These are phyloP conservation scores for Botia kubotai DNA, from an alignment of 2,797 vertebrate genomes.

Conservation along the genomic window DNA sequence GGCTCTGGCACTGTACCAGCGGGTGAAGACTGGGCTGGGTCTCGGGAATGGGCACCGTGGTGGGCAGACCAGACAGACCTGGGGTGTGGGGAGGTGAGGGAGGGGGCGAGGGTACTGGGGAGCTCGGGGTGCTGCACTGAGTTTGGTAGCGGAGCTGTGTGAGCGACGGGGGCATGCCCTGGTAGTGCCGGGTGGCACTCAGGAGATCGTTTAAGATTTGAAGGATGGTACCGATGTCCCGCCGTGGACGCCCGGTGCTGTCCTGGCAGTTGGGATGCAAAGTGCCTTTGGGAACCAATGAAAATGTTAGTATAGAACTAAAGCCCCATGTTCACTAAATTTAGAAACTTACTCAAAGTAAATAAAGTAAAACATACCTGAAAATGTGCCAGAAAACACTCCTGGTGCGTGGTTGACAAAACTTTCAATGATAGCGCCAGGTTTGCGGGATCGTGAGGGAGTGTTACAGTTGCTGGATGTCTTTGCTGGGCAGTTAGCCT, in stretches of 20 bases:
- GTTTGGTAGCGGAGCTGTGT: constrained; percentile 96
- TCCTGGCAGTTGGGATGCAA: constrained; percentile 99
- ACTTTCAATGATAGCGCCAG: constrained; percentile 96
- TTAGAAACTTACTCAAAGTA: background rate
- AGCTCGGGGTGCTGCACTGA: constrained; percentile 82
- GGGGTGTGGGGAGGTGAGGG: constrained; percentile 75
- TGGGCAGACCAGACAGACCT: constrained; percentile 79
- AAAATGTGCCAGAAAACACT: constrained; percentile 99
- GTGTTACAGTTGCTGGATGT: constrained; percentile 69
- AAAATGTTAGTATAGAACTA: background rate
- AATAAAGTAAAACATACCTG: constrained; percentile 77
- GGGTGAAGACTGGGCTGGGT: constrained; percentile 79
- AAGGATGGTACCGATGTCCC: constrained; percentile 96
- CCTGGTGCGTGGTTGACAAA: constrained; percentile 98
- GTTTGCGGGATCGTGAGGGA: constrained; percentile 89
- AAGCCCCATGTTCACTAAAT: no score
- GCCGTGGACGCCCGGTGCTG: constrained; percentile 90
- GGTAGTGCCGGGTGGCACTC: constrained; percentile 96
- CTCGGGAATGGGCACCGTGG: constrained; percentile 80
- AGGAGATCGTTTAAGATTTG: constrained; percentile 98
- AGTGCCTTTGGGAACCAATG: constrained; percentile 80
- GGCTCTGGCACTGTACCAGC: constrained; percentile 90
- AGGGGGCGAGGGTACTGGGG: constrained; percentile 75
- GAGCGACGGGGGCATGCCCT: constrained; percentile 96
- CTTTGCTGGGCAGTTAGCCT: constrained; percentile 86